phyloP scores from a whole-genome alignment of 2,888 invertebrate species.

The Masnerella sp. region DNA sequence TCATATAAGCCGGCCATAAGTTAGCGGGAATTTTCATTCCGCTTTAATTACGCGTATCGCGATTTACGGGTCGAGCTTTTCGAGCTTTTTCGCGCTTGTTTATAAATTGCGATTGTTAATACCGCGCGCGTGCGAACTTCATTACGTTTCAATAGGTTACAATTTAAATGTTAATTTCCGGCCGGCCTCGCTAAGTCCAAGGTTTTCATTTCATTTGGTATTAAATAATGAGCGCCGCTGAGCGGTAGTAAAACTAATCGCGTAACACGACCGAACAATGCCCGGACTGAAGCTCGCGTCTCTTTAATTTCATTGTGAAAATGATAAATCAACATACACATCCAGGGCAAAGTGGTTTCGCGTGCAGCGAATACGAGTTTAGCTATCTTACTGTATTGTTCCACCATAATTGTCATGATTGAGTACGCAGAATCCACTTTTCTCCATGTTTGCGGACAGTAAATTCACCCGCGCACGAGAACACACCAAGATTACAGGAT shows the following conservation, averaged over 20 bases:
- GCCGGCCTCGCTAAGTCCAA: slow-evolving; percentile 17
- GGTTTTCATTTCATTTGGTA: slow-evolving; percentile 47
- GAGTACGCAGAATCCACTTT: slow-evolving; percentile 52
- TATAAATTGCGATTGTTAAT: slow-evolving; percentile 29
- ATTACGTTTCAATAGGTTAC: slow-evolving; percentile 37
- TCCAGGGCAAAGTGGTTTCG: slow-evolving; percentile 42
- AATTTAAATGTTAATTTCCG: slow-evolving; percentile 48
- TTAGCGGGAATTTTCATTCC: slow-evolving; percentile 34
- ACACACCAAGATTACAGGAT: slow-evolving; percentile 55
- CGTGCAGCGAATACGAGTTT: slow-evolving; percentile 43
- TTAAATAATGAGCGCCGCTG: slow-evolving; percentile 40
- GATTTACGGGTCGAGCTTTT: slow-evolving; percentile 14
- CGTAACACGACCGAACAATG: slow-evolving; percentile 39
- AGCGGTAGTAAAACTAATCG: slow-evolving; percentile 41
- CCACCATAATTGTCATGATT: slow-evolving; percentile 52
- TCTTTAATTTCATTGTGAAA: slow-evolving; percentile 56
- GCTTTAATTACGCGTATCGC: slow-evolving; percentile 38
- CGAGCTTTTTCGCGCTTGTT: slow-evolving; percentile 20
- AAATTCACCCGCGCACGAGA: slow-evolving; percentile 45
- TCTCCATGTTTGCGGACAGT: slow-evolving; percentile 49
- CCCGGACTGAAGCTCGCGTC: slow-evolving; percentile 37
- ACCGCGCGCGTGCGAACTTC: background rate
- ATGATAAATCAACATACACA: slow-evolving; percentile 50
- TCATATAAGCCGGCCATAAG: slow-evolving; percentile 35
- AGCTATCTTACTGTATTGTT: slow-evolving; percentile 51